Evolutionary conservation across 2,888 invertebrate species (phyloP), one percentile per base, ranked within the genome.

Genomic region (Mylabris sibirica): DNA sequence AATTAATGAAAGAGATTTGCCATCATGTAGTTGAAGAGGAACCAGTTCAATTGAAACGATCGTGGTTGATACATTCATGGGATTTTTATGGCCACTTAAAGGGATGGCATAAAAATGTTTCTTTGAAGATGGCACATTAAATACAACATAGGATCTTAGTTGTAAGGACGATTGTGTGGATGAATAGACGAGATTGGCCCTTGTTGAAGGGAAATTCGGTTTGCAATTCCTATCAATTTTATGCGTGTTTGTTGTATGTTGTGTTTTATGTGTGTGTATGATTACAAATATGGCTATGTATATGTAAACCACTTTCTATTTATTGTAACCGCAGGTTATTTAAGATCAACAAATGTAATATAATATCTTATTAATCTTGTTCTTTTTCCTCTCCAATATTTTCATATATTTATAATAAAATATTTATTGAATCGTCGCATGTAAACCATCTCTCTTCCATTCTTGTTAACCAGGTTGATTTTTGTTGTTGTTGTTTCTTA

Each of bases 351-450:
- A 74, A 73, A 68, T 68, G 76, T 67, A 77, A 76, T 72, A 75
- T 77, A 76, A 76, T 75, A 76, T 73, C 73, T 74, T 74, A 76
- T 76, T 76, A 76, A 76, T 76, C 73, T 73, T 63, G 66, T 68
- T 76, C 75, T 76, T 76, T 72, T 72, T 57, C 57, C 49, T 53
- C 49, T 53, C 20, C 49, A 53, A 20, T 53, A 53, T 53, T 53
- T 57, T 57, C 57, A 24, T 57, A 22, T 57, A 57, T 57, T 57
- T 57, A 20, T 20, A 20, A 41, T 14, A 41, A 41, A 41, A 64
- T 66, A 70, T 70, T 77, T 75, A 75, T 76, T 72, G 76, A 76
- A 76, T 75, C 75, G 76, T 77, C 75, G 74, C 76, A 74, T 78
- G 77, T 76, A 76, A 74, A 67, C 44, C 70, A 74, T 76, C 75